Evolutionary conservation across 2,888 invertebrate species (phyloP), one percentile per base, ranked within the genome.

Genomic region (Polylopha cassiicola): DNA sequence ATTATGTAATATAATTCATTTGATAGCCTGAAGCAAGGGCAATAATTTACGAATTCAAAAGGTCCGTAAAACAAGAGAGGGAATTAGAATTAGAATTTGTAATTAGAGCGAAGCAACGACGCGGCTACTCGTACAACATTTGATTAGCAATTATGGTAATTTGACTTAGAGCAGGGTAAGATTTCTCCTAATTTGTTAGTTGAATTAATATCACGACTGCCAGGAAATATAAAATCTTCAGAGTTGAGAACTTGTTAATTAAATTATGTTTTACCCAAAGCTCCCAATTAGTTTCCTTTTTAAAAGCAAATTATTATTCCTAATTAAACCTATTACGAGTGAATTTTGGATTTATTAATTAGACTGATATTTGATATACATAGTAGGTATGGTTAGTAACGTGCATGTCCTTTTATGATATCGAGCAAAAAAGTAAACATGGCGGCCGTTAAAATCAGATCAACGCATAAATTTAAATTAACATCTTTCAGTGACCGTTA

Each of bases 101-200:
- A 85, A 85, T 84, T 84, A 84, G 79, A 65, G 65, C 66, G 72
- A 65, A 68, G 73, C 72, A 64, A 69, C 67, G 63, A 65, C 66
- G 68, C 65, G 64, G 71, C 72, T 67, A 71, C 75, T 75, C 75
- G 74, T 73, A 77, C 79, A 76, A 76, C 81, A 75, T 84, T 84
- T 85, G 84, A 84, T 85, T 84, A 85, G 75, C 81, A 81, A 85
- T 85, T 85, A 85, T 84, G 84, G 68, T 80, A 85, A 85, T 85
- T 79, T 73, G 75, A 75, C 80, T 84, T 73, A 76, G 77, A 80
- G 76, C 76, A 74, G 79, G 78, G 78, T 80, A 78, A 84, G 79
- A 85, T 81, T 82, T 74, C 76, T 73, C 59, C 73, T 75, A 79
- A 81, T 85, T 85, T 81, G 78, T 80, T 76, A 79, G 78, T 80